Evolutionary conservation across 2,888 invertebrate genomes (phyloP), one percentile per base, ranked within the genome.

Genomic region (Ormia ochracea): DNA sequence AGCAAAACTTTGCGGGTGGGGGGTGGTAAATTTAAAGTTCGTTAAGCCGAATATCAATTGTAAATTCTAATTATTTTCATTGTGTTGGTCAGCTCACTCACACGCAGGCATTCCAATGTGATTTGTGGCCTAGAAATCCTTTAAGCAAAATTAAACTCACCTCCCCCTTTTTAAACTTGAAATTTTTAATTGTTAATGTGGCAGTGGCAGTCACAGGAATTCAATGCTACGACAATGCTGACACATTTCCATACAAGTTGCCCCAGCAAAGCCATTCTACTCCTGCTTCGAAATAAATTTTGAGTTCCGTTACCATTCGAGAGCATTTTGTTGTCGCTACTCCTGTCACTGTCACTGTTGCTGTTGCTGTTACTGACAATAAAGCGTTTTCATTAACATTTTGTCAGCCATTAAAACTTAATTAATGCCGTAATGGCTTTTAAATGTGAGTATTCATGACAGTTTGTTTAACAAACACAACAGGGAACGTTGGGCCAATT

Each of bases 401-500:
- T 65, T 69, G 56, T 36, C 73, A 65, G 54, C 68, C 77, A 81
- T 81, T 77, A 81, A 77, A 77, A 77, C 66, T 73, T 73, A 77
- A 81, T 81, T 73, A 77, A 81, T 77, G 66, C 70, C 19, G 45
- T 70, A 76, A 78, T 74, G 74, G 69, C 48, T 69, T 74, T 78
- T 56, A 28, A 66, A 74, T 78, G 73, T 59, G 59, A 59, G 28
- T 56, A 45, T 45, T 28, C 21, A 31, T 50, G 59, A 19, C 58
- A 58, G 19, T 19, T 45, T 52, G 19, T 36, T 31, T 28, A 14
- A 17, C 12, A 17, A 23, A 38, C 19, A 19, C 38, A 66, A 31
- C 21, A 28, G 26, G 12, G 36, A 31, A 56, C n/a, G 10, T 17
- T 4, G 31, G 28, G 9, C 12, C 19, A 52, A 23, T 26, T 58